Conservation (phyloP, 2,113 vertebrate genomes). For the Hemichromis elongatus region DNA sequence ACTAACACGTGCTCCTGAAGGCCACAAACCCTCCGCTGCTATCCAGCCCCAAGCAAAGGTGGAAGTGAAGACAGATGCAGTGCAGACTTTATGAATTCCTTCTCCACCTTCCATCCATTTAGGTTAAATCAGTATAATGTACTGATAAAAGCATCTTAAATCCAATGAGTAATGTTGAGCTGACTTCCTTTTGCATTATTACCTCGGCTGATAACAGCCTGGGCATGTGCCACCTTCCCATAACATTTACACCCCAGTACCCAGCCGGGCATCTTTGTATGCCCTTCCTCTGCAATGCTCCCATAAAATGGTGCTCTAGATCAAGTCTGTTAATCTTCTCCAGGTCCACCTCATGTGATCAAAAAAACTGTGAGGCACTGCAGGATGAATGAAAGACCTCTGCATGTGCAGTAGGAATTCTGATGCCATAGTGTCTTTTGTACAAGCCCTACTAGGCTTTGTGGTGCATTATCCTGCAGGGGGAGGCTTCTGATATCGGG, state of each 20-base stretch:
- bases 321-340: not conserved
- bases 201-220: not conserved
- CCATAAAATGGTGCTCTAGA: not conserved
- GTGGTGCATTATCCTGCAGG: not conserved
- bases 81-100: constrained; percentile 18
- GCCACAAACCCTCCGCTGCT: not conserved
- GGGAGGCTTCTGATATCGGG: not conserved
- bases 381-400: not conserved
- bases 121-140: not conserved
- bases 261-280: not conserved
- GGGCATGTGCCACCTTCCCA: not conserved
- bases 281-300: not conserved
- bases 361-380: not conserved
- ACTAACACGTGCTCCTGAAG: not conserved
- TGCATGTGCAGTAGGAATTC: no score
- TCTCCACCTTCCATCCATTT: constrained; percentile 36
- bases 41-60: not conserved
- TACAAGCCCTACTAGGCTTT: not conserved
- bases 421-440: not conserved
- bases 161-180: constrained; percentile 7
- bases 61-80: constrained; percentile 19
- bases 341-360: not conserved
- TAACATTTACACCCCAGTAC: not conserved
- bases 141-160: constrained; percentile 24
- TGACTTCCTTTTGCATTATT: not conserved